Conservation (phyloP, 2,888 invertebrate genomes). For the Phengaris alcon region DNA sequence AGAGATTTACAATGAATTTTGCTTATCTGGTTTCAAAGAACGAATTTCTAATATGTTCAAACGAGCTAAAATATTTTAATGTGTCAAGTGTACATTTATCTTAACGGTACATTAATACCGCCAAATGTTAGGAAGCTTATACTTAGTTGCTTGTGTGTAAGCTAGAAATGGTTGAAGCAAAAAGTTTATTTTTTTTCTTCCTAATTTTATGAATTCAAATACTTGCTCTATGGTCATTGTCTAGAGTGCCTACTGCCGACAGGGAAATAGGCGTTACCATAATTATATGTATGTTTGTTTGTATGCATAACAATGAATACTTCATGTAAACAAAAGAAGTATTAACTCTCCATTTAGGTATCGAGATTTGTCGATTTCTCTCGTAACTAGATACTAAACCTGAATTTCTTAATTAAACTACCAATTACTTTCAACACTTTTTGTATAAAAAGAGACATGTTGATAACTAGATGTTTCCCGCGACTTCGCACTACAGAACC, state of each 20-base stretch:
- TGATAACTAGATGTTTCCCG: too few relatives aligned
- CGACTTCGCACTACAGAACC: too few relatives aligned
- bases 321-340: too few relatives aligned
- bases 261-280: too few relatives aligned
- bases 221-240: too few relatives aligned
- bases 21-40: conserved; percentile 20
- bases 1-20: conserved; percentile 3
- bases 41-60: neutral
- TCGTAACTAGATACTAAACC: neutral
- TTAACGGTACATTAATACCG: neutral
- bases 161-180: neutral
- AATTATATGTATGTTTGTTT: too few relatives aligned
- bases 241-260: too few relatives aligned
- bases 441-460: neutral
- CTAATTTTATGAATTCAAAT: too few relatives aligned
- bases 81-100: neutral
- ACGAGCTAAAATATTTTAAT: conserved; percentile 3
- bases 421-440: neutral
- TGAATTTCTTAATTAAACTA: neutral
- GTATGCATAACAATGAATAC: too few relatives aligned
- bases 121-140: neutral
- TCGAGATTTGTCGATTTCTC: neutral
- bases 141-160: neutral
- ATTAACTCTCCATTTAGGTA: neutral
- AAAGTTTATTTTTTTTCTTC: too few relatives aligned